Evolutionary conservation across 2,888 invertebrate genomes (phyloP).

Genomic region (Lampropteryx suffumata): DNA sequence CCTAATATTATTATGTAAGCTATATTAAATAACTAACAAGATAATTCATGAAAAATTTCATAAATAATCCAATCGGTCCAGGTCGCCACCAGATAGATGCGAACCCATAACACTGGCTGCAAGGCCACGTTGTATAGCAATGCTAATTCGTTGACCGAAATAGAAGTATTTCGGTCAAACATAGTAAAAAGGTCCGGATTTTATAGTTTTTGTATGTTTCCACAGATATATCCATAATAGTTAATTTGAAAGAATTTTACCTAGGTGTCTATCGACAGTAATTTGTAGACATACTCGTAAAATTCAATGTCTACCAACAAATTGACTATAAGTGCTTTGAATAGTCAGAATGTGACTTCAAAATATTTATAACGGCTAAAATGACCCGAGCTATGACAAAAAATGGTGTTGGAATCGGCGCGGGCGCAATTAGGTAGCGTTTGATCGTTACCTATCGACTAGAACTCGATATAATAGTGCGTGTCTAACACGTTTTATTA

Average conservation of each 20-base stretch:
- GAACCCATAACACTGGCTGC: no score
- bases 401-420: conserved; percentile 45
- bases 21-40: no score
- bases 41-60: no score
- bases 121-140: no score
- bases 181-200: no score
- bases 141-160: no score
- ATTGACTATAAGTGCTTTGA: conserved; percentile 6
- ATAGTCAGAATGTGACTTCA: conserved; percentile 6
- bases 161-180: no score
- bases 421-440: conserved; percentile 63
- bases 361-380: conserved; percentile 33
- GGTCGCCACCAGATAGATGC: no score
- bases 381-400: conserved; percentile 47
- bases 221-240: no score
- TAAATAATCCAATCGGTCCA: no score
- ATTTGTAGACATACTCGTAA: conserved; percentile 28
- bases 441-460: conserved; percentile 44
- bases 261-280: conserved; percentile 6
- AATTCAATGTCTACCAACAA: conserved; percentile 26
- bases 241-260: background rate
- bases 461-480: conserved; percentile 37
- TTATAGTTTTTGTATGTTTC: no score
- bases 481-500: conserved; percentile 40
- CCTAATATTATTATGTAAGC: no score